Evolutionary conservation across 2,888 invertebrate species (phyloP), one percentile per base, ranked within the genome.

Genomic region (Drosophila rellima): DNA sequence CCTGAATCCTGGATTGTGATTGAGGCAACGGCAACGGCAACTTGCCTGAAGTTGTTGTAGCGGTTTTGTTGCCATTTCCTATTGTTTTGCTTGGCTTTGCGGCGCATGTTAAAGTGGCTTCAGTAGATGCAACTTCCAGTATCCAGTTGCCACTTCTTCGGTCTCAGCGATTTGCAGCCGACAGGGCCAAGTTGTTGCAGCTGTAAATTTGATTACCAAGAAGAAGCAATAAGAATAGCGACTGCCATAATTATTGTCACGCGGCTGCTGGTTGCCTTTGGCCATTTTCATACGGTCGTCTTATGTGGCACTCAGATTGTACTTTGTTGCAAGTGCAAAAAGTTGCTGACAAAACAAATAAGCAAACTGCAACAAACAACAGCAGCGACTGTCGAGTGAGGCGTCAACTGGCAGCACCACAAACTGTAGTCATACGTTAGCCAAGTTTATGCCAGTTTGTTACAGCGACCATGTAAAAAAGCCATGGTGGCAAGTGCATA

Each of bases 41-140:
- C 80, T 78, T 76, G 82, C 76, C 82, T 80, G 74, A 71, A 84
- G 84, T 71, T 78, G 76, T 69, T 73, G 78, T 69, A 74, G 80
- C 76, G 76, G 80, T 69, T 80, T 70, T 65, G 82, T 76, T 78
- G 82, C 70, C 70, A 74, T 80, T 84, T 82, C 56, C 78, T 56
- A 67, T 78, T 80, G 77, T 76, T 80, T 75, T 70, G 60, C 63
- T 66, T 68, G 52, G 52, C 52, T 66, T 67, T 78, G 80, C 63
- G 79, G 85, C 51, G 77, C 82, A 82, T 85, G 80, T 64, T 82
- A 80, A 81, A 83, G 82, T 82, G 82, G 82, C 74, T 57, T 45
- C 70, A 59, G 52, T 33, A 57, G 47, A 51, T 18, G 60, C 69
- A 65, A 45, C 57, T 56, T 42, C 42, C 48, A 48, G 37, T 37